These are phyloP conservation scores for Pygmarrhopalites habei DNA, from an alignment of 1,140 invertebrate species.

Conservation along the genomic window DNA sequence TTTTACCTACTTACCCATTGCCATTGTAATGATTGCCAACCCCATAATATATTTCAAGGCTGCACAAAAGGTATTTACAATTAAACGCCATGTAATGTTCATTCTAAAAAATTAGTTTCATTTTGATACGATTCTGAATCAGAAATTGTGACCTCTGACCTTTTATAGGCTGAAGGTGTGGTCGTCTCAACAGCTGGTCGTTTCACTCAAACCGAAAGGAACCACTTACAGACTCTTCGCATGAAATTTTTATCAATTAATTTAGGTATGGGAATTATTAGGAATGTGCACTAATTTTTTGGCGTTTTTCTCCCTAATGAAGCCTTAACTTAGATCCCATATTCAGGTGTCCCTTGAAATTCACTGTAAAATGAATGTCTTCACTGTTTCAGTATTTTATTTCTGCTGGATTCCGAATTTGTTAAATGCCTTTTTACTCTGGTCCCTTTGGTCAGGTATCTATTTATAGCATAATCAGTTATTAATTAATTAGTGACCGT, in stretches of 20 bases:
- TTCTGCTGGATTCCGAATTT: slow-evolving; percentile 74
- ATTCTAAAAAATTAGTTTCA: no score
- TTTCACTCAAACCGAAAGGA: slow-evolving; percentile 53
- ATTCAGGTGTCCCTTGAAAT: no score
- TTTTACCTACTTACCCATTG: slow-evolving; percentile 63
- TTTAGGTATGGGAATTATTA: no score
- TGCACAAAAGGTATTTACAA: slow-evolving; percentile 53
- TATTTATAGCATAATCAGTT: no score
- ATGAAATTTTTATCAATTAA: slow-evolving; percentile 69
- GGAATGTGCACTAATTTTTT: no score
- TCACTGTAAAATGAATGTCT: no score
- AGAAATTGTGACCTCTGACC: no score
- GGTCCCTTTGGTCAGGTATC: slow-evolving; percentile 71
- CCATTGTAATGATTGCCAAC: slow-evolving; percentile 65
- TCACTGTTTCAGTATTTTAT: no score
- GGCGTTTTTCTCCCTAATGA: no score
- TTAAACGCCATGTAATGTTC: background rate
- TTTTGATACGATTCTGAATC: no score
- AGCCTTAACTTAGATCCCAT: no score
- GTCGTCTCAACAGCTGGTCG: slow-evolving; percentile 33
- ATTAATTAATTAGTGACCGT: no score
- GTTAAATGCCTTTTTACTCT: slow-evolving; percentile 64
- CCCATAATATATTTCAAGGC: slow-evolving; percentile 62
- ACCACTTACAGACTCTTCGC: slow-evolving; percentile 59
- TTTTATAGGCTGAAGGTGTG: slow-evolving; percentile 27